A percentile compares a stretch with the other conserved stretches of the same genome.
These are phyloP conservation scores for Alcis repandata DNA, from an alignment of 2,888 invertebrate species.

Conservation along the genomic window DNA sequence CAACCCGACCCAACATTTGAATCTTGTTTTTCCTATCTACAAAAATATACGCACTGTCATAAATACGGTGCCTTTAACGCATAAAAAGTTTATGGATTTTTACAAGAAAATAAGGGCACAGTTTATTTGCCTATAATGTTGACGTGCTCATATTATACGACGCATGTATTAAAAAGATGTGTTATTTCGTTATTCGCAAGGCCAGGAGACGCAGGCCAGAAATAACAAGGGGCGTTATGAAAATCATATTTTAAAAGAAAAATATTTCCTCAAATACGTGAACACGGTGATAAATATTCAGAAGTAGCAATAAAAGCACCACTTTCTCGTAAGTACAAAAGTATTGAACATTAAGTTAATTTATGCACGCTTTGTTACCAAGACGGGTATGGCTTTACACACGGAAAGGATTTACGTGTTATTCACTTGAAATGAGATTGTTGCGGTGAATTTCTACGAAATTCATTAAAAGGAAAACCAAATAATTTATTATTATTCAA, in stretches of 20 bases:
- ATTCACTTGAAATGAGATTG: slow-evolving; percentile 65
- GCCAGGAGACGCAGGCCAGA: slow-evolving; percentile 22
- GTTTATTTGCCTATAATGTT: slow-evolving; percentile 57
- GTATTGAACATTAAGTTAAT: slow-evolving; percentile 85
- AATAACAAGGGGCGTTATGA: slow-evolving; percentile 50
- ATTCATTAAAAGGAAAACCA: not conserved
- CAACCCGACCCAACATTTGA: slow-evolving; percentile 33
- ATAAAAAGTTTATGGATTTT: slow-evolving; percentile 64
- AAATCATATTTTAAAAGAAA: slow-evolving; percentile 55
- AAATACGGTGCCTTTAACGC: slow-evolving; percentile 55
- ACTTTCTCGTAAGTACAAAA: slow-evolving; percentile 83
- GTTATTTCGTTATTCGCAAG: slow-evolving; percentile 32
- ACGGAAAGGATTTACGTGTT: slow-evolving; percentile 74
- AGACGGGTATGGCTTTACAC: slow-evolving; percentile 65
- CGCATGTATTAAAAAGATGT: slow-evolving; percentile 35
- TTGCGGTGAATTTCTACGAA: slow-evolving; percentile 46
- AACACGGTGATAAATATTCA: slow-evolving; percentile 79
- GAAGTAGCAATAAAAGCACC: slow-evolving; percentile 79
- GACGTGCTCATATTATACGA: slow-evolving; percentile 44
- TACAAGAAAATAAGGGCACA: slow-evolving; percentile 58
- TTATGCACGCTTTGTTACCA: slow-evolving; percentile 83
- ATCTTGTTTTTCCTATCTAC: slow-evolving; percentile 42
- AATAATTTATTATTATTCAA: not conserved
- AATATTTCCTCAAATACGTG: slow-evolving; percentile 67
- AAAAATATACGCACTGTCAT: slow-evolving; percentile 46